These are phyloP conservation scores for Capitella teleta DNA, from an alignment of 1,140 invertebrate species.

Conservation along the genomic window DNA sequence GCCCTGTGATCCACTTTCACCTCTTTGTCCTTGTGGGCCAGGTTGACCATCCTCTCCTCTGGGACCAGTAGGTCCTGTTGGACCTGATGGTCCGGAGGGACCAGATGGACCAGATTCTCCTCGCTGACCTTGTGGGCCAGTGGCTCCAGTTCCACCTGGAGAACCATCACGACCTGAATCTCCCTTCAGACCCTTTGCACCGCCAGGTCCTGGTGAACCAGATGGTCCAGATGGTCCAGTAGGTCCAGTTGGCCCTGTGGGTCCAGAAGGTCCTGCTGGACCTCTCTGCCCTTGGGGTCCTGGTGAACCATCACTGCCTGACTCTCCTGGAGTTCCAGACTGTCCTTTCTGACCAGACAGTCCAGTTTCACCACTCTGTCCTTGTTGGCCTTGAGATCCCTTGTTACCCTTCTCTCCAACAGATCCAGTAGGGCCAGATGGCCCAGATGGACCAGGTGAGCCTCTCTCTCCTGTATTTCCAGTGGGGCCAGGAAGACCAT, in stretches of 20 bases:
- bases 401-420: background rate
- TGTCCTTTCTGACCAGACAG: too few species aligned
- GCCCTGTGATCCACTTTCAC: background rate
- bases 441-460: too few species aligned
- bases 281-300: background rate
- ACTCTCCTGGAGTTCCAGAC: too few species aligned
- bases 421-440: too few species aligned
- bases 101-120: slow-evolving; percentile 8
- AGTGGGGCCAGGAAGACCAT: too few species aligned
- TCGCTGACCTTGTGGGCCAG: background rate
- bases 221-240: slow-evolving; percentile 1
- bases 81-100: slow-evolving; percentile 7
- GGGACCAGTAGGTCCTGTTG: background rate
- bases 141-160: slow-evolving; percentile 1
- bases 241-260: background rate
- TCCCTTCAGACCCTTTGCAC: slow-evolving; percentile 1
- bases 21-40: background rate
- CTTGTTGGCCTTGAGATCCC: background rate
- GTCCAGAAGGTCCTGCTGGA: background rate
- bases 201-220: background rate
- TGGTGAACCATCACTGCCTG: background rate
- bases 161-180: background rate
- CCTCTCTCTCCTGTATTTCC: too few species aligned
- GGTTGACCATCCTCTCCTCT: too few species aligned
- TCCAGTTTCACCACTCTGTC: too few species aligned